Base-by-base conservation (phyloP, 2,797 vertebrate genomes). In the Sebastes steindachneri region DNA sequence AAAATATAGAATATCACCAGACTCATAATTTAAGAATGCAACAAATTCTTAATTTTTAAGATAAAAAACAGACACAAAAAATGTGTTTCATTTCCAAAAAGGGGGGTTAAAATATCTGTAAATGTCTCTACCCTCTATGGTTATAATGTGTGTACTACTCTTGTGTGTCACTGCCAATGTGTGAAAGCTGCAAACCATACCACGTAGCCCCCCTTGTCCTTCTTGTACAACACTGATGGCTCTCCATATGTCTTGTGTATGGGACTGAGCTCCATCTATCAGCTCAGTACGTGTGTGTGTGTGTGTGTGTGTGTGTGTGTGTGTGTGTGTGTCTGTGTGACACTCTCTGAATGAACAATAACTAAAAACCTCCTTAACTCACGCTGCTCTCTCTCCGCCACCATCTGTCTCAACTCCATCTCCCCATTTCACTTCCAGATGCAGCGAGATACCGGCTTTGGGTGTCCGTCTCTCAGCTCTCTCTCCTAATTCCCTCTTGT, bases 401-500 rank as follows among this genome's bases (percentile, higher is more conserved):
- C 80, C 88, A 85, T 87, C 83, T 86, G 83, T 83, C 82, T 78
- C 15, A 35, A 33, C 74, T 58, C 69, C 58, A 45, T 86, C 64
- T 63, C 67, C 45, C n/a, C 21, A 58, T 80, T 83, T 73, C 76
- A 26, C 75, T 63, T 76, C 85, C 85, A 89, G 75, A 86, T 85
- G 87, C 83, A 67, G 73, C 8, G 41, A 58, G 53, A 58, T 63
- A n/a, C 23, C 2, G n/a, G 19, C 79, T 77, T 17, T 4, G 25
- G 62, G 71, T 80, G 82, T 83, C 69, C 79, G 8, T 77, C 83
- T 65, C 73, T 62, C 2, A 31, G 68, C 67, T 83, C 84, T 77
- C 65, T 80, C 65, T 80, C 73, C 62, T 80, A 77, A 84, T 83
- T 88, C 79, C 74, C 60, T 75, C 75, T 63, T 82, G 85, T 91